Evolutionary conservation across 2,113 vertebrate genomes (phyloP).

Genomic region (Lycaon pictus): DNA sequence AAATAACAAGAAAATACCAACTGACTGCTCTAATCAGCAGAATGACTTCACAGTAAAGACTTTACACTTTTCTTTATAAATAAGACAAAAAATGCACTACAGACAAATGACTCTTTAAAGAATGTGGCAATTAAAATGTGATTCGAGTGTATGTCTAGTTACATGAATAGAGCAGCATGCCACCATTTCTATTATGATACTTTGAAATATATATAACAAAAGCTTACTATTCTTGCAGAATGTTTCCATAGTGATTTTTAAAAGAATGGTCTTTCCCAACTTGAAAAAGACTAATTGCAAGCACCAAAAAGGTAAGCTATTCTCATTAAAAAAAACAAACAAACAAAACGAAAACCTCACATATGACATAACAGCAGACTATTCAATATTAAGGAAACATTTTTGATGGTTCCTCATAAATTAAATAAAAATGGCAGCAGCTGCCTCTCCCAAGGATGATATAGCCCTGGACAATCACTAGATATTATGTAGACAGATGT

Average conservation of each 20-base stretch:
- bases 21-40: slow-evolving; percentile 73
- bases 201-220: slow-evolving; percentile 60
- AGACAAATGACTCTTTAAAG: slow-evolving; percentile 73
- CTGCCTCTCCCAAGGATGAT: slow-evolving; percentile 86
- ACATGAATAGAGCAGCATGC: slow-evolving; percentile 67
- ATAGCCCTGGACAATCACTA: slow-evolving; percentile 84
- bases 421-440: slow-evolving; percentile 88
- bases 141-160: slow-evolving; percentile 70
- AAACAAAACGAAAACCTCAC: slow-evolving; percentile 58
- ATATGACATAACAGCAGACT: slow-evolving; percentile 81
- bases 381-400: slow-evolving; percentile 84
- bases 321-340: slow-evolving; percentile 72
- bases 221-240: slow-evolving; percentile 48
- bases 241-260: slow-evolving; percentile 79
- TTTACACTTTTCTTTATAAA: slow-evolving; percentile 59
- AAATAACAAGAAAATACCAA: slow-evolving; percentile 76
- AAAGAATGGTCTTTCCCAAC: slow-evolving; percentile 70
- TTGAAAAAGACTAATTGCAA: slow-evolving; percentile 82
- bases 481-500: slow-evolving; percentile 89
- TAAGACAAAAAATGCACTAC: slow-evolving; percentile 71
- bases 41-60: slow-evolving; percentile 62
- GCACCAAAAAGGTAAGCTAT: slow-evolving; percentile 82
- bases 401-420: slow-evolving; percentile 86
- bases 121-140: slow-evolving; percentile 76
- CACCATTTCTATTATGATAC: slow-evolving; percentile 73